Evolutionary conservation across 2,797 vertebrate genomes (phyloP), one percentile per base, ranked within the genome.

Genomic region (Muraenolepis orangiensis): DNA sequence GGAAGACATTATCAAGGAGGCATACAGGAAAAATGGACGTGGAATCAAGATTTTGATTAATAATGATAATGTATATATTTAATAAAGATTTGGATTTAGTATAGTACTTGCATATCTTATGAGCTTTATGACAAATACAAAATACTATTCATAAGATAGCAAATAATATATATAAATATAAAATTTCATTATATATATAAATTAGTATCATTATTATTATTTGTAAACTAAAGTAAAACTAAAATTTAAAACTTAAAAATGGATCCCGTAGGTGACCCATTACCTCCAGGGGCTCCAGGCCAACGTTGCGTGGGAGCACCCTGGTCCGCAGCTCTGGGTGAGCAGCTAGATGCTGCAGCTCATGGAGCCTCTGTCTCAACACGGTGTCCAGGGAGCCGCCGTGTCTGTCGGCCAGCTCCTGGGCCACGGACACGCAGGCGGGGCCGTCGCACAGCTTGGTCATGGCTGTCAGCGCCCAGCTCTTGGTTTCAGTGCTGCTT

Each of bases 401-500:
- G 78, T 94, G 93, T 6, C 93, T 87, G 38, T 94, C 93, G 67
- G 93, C 91, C 76, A 96, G 79, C 29, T 88, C 90, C 72, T 91
- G 90, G 46, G 93, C 90, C 30, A 90, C 76, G 66, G 91, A 82
- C 0, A 88, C 87, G 34, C 78, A 84, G 0, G 82, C 83, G 18
- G 87, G 82, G 4, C 87, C 89, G 0, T 89, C 87, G 18, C 93
- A 91, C 78, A 97, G 91, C 87, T 98, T 99, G 70, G 93, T 96
- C 87, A 98, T 92, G 5, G 96, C 96, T 78, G 93, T 89, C 80
- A 98, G 91, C 79, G 96, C 86, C 97, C 97, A 99, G 4, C 85
- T 91, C 88, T 94, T 96, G 0, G 97, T 98, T 91, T 98, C 96
- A 73, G 92, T 93, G 85, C 92, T 96, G 83, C 93, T 82, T 20